These are phyloP conservation scores for Psittacula echo DNA, from an alignment of 2,797 vertebrate genomes.

Conservation along the genomic window DNA sequence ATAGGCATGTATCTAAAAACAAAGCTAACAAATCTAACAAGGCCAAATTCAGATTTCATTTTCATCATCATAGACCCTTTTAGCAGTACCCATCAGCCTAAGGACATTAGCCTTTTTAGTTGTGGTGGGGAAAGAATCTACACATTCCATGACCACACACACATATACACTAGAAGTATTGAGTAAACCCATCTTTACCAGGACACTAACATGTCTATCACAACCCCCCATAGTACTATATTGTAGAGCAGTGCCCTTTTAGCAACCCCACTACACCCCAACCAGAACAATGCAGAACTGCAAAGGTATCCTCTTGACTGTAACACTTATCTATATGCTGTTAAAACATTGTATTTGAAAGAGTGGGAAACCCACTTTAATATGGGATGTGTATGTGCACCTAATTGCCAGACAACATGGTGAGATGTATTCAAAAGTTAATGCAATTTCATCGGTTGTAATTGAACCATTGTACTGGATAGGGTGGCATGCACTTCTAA, in stretches of 20 bases:
- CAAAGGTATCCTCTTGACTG: background rate
- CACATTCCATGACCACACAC: background rate
- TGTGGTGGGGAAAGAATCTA: background rate
- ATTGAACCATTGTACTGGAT: conserved; percentile 57
- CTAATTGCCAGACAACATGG: conserved; percentile 7
- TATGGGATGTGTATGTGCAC: background rate
- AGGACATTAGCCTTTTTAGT: background rate
- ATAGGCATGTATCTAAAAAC: background rate
- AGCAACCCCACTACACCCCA: background rate
- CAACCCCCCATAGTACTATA: rapidly evolving
- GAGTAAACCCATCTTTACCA: background rate
- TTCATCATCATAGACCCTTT: background rate
- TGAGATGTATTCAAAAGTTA: conserved; percentile 60
- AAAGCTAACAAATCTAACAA: background rate
- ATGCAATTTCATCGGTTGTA: conserved; percentile 71
- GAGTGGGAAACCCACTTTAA: background rate
- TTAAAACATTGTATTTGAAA: background rate
- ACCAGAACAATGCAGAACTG: background rate
- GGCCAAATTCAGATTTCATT: background rate
- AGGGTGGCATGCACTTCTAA: conserved; percentile 62
- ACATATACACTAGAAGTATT: background rate
- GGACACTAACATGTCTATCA: background rate
- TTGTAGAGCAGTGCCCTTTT: background rate
- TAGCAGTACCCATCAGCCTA: background rate
- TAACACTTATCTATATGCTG: background rate